phyloP scores from a whole-genome alignment of 2,888 invertebrate species.

The Scaptomyza flava region DNA sequence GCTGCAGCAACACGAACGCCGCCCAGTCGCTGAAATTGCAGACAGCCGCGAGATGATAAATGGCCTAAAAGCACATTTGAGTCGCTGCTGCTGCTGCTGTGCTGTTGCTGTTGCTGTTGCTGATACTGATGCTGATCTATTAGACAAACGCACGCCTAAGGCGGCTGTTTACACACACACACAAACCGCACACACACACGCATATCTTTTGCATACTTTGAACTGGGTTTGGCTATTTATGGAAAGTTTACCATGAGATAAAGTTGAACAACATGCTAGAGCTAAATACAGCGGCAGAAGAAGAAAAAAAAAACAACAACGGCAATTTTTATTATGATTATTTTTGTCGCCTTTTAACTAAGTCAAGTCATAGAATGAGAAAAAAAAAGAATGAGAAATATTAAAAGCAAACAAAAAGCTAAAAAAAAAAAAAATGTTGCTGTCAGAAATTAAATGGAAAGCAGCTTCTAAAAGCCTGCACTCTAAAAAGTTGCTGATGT shows the following conservation, averaged over 20 bases:
- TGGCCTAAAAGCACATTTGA: conserved; percentile 75
- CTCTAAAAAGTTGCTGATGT: conserved; percentile 64
- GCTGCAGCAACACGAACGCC: conserved; percentile 61
- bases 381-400: not conserved
- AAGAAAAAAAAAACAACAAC: not conserved
- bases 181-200: not conserved
- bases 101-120: conserved; percentile 37
- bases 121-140: conserved; percentile 68
- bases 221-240: conserved; percentile 65
- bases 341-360: conserved; percentile 71
- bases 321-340: conserved; percentile 69
- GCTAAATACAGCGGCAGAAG: conserved; percentile 17
- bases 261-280: conserved; percentile 53
- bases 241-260: conserved; percentile 71
- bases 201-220: conserved; percentile 26
- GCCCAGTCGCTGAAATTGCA: conserved; percentile 72
- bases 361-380: conserved; percentile 21
- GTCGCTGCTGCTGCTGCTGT: conserved; percentile 56
- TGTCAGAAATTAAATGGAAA: conserved; percentile 76
- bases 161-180: conserved; percentile 47
- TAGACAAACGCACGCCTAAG: conserved; percentile 74
- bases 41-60: conserved; percentile 72
- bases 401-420: conserved; percentile 7
- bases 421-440: conserved; percentile 46
- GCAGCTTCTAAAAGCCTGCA: conserved; percentile 61